Evolutionary conservation across 1,140 invertebrate genomes (phyloP).

Genomic region (Brevipalpus yothersi): DNA sequence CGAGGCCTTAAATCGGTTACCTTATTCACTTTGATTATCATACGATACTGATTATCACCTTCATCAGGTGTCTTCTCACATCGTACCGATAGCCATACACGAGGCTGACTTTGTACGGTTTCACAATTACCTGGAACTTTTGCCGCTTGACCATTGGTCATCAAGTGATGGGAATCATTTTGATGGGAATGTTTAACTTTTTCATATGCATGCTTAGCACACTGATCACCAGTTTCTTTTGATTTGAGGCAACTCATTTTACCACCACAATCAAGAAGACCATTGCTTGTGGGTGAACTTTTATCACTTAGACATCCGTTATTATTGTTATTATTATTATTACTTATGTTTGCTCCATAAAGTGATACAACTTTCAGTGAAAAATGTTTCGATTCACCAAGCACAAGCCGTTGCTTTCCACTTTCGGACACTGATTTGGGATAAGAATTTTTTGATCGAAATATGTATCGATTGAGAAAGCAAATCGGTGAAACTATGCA

Average conservation of each 20-base stretch:
- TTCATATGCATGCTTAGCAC: not conserved
- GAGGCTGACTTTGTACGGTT: not conserved
- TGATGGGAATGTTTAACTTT: not conserved
- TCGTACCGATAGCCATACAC: not conserved
- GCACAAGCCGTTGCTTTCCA: not conserved
- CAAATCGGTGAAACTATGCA: slow-evolving; percentile 25
- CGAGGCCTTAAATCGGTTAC: not conserved
- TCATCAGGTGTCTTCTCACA: not conserved
- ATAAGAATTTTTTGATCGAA: not conserved
- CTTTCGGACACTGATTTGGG: not conserved
- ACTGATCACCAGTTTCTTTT: not conserved
- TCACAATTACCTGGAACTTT: not conserved
- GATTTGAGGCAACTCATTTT: not conserved
- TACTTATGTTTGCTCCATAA: not conserved
- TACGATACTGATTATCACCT: not conserved
- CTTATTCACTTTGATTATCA: not conserved
- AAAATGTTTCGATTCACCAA: slow-evolving; percentile 8
- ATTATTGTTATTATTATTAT: not conserved
- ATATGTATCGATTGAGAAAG: slow-evolving; percentile 21
- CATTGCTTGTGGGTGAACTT: not conserved
- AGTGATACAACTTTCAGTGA: slow-evolving; percentile 7
- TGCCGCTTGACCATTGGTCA: not conserved
- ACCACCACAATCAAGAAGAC: not conserved
- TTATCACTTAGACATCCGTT: not conserved
- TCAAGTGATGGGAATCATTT: not conserved